phyloP scores from a whole-genome alignment of 2,797 vertebrate genomes.

The Rousettus madagascariensis region DNA sequence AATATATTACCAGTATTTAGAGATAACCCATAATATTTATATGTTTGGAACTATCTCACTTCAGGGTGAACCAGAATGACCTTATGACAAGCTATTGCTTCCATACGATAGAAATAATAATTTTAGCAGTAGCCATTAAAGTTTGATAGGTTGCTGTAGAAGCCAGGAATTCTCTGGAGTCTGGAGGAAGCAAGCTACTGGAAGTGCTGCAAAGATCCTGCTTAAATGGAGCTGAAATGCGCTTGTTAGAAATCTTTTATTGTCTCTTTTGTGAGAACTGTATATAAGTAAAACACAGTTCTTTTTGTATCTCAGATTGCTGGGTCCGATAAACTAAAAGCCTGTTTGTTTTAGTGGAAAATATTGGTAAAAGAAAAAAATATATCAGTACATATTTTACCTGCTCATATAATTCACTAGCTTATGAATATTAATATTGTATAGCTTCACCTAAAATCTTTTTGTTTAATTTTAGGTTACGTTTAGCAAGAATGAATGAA shows the following conservation, averaged over 20 bases:
- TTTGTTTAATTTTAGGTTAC: constrained; percentile 87
- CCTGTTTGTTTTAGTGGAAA: not conserved
- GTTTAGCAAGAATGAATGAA: constrained; percentile 99
- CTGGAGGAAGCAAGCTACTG: not conserved
- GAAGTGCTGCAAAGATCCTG: not conserved
- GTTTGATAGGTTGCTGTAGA: not conserved
- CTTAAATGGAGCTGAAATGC: not conserved
- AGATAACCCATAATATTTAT: not conserved
- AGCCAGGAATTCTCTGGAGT: not conserved
- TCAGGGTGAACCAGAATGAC: not conserved
- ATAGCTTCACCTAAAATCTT: not conserved
- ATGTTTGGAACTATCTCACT: not conserved
- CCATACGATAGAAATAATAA: not conserved
- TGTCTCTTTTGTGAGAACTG: not conserved
- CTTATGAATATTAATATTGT: not conserved
- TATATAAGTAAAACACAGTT: not conserved
- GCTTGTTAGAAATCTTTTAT: not conserved
- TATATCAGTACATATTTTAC: not conserved
- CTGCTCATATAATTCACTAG: not conserved
- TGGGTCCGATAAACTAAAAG: not conserved
- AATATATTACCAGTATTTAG: not conserved
- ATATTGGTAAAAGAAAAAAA: not conserved
- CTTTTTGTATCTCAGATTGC: not conserved
- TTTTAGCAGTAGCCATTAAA: not conserved
- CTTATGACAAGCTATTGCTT: not conserved